phyloP scores from a whole-genome alignment of 2,888 invertebrate species.

The Epiperipatus broadwayi region DNA sequence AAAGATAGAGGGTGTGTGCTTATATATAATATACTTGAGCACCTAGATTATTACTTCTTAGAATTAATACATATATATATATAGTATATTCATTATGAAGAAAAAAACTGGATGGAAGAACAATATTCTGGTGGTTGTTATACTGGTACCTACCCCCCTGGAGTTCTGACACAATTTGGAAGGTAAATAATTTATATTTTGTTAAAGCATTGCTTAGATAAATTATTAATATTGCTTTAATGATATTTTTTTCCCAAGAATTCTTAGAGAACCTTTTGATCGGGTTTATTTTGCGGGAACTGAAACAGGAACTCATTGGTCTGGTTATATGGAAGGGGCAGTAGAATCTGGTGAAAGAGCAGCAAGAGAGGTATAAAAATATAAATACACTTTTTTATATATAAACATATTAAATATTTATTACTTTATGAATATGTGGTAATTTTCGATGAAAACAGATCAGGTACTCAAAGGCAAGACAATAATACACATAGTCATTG shows the following conservation, averaged over 20 bases:
- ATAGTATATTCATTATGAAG: constrained; percentile 25
- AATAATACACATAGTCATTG: no score
- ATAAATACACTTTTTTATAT: no score
- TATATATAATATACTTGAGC: no score
- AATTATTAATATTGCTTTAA: no score
- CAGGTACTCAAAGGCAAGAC: no score
- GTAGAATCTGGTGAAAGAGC: constrained; percentile 24
- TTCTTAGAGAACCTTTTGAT: constrained; percentile 21
- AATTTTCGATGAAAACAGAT: no score
- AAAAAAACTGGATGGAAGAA: constrained; percentile 30
- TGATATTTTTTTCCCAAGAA: constrained; percentile 18
- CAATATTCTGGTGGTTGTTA: constrained; percentile 31
- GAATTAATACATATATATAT: no score
- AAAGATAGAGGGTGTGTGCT: no score
- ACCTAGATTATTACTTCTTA: no score
- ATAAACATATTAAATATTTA: no score
- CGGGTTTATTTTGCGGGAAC: constrained; percentile 27
- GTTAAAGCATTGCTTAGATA: no score
- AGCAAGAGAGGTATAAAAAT: constrained; percentile 24
- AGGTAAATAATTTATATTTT: constrained; percentile 18
- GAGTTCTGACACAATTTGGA: constrained; percentile 24
- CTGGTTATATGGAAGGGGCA: constrained; percentile 27
- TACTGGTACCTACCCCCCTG: constrained; percentile 26
- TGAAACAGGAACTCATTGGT: constrained; percentile 26
- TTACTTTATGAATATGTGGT: no score